phyloP scores from a whole-genome alignment of 2,113 vertebrate species.

The Apeltes quadracus region DNA sequence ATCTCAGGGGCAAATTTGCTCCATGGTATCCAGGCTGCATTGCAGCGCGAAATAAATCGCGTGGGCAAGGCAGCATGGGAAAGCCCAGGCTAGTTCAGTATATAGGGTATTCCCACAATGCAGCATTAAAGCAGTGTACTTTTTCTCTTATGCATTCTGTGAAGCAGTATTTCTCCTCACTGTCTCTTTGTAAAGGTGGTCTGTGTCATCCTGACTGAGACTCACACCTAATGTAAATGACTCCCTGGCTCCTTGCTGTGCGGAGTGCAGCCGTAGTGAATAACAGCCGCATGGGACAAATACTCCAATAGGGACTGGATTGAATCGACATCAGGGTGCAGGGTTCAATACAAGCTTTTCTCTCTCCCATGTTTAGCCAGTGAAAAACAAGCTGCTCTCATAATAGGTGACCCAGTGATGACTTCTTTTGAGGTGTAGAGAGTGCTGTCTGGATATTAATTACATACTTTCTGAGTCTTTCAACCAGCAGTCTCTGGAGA shows the following conservation, averaged over 20 bases:
- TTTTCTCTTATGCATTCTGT: not conserved
- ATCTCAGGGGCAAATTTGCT: too few relatives aligned
- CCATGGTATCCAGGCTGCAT: too few relatives aligned
- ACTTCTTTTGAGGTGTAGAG: slow-evolving; percentile 4
- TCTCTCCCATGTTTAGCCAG: slow-evolving; percentile 9
- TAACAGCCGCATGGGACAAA: not conserved
- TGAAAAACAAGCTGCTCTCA: slow-evolving; percentile 4
- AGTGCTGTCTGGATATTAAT: slow-evolving; percentile 43
- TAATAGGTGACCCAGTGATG: slow-evolving; percentile 9
- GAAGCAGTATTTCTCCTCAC: not conserved
- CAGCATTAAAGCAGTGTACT: not conserved
- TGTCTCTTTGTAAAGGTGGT: too few relatives aligned
- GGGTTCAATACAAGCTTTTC: slow-evolving; percentile 24
- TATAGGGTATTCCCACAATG: not conserved
- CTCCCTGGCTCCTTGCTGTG: not conserved
- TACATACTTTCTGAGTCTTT: slow-evolving; percentile 46
- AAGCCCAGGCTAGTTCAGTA: too few relatives aligned
- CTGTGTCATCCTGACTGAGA: not conserved
- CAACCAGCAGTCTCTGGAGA: slow-evolving; percentile 34
- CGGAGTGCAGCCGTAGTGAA: not conserved
- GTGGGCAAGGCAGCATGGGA: too few relatives aligned
- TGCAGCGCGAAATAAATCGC: too few relatives aligned
- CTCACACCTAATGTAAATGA: not conserved
- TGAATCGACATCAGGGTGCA: slow-evolving; percentile 2
- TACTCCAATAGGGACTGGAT: slow-evolving; percentile 4